Evolutionary conservation across 37 sponge, comb jelly and placozoan genomes (phyloP), one percentile per base, ranked within the genome.

Genomic region (Chondrosia reniformis): DNA sequence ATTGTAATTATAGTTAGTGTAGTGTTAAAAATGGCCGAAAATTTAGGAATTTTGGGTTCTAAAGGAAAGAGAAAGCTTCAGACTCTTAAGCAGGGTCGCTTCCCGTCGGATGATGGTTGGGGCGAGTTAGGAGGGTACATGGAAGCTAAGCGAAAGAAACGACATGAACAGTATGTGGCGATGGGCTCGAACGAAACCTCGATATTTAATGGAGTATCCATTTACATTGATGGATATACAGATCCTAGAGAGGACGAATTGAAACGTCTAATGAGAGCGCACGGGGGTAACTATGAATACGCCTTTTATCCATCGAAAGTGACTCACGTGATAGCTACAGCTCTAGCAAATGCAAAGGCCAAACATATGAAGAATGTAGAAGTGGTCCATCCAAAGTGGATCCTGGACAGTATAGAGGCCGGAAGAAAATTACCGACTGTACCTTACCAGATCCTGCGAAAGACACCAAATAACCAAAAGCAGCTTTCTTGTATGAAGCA

Each of bases 201-300:
- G 17, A 90, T 91, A 15, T 91, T 94, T 45, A 19, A 56, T 77
- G 92, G 89, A 58, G 89, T 91, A 3, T 73, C 77, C 17, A 83
- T 94, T 0, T 88, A 94, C n/a, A 84, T 94, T 4, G 87, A 91
- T 56, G 95, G 95, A 0, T 94, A 81, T 84, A 94, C 95, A 37
- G 77, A 92, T 1, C 97, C 97, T 10, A 67, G 75, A 32, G 85
- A 90, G 32, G 84, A 75, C 32, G 84, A 83, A 22, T 82, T 96
- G 79, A 96, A 93, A 67, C 45, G 63, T 37, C 63, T 96, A 42
- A 83, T 96, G 0, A 67, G 78, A 19, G 45, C 45, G 17, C 90
- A 90, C 49, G 97, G 97, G 4, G 97, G 97, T 27, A 45, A 63
- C 3, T 89, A 88, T 40, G 78, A 77, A 33, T 88, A 90, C 67